Conservation (phyloP, 1,140 invertebrate species). For the Camponotus pennsylvanicus region DNA sequence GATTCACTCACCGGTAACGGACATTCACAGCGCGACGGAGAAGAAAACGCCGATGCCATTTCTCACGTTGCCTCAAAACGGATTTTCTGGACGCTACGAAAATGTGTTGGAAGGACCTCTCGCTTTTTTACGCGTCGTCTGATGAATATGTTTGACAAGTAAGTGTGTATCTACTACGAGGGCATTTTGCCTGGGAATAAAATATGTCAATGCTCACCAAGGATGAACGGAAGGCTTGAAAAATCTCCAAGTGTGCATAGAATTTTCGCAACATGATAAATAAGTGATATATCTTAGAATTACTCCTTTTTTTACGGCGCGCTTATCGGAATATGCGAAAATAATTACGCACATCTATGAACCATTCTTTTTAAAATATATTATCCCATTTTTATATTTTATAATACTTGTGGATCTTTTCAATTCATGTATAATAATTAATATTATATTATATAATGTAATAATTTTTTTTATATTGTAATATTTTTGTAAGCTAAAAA, state of each 20-base stretch:
- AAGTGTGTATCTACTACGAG: background rate
- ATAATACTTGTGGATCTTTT: background rate
- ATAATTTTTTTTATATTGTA: too few relatives aligned
- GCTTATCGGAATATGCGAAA: background rate
- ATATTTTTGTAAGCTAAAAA: too few relatives aligned
- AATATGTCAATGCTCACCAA: slow-evolving; percentile 7
- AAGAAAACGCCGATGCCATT: slow-evolving; percentile 25
- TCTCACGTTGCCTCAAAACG: slow-evolving; percentile 17
- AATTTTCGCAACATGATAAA: slow-evolving; percentile 6
- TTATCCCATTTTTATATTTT: background rate
- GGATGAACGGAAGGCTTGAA: background rate
- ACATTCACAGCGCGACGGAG: slow-evolving; percentile 61
- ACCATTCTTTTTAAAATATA: background rate
- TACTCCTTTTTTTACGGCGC: background rate
- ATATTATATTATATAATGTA: too few relatives aligned
- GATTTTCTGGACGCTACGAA: slow-evolving; percentile 20
- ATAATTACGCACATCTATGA: background rate
- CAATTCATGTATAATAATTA: background rate
- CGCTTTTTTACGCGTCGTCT: slow-evolving; percentile 31
- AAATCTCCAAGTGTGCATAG: slow-evolving; percentile 23
- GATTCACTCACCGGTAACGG: slow-evolving; percentile 70
- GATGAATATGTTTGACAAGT: slow-evolving; percentile 47
- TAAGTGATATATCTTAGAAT: slow-evolving; percentile 29
- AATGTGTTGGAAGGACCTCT: slow-evolving; percentile 30
- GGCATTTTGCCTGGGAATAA: slow-evolving; percentile 26